Base-by-base conservation (phyloP, 1,140 invertebrate species). In the Ostrea denselamellosa region DNA sequence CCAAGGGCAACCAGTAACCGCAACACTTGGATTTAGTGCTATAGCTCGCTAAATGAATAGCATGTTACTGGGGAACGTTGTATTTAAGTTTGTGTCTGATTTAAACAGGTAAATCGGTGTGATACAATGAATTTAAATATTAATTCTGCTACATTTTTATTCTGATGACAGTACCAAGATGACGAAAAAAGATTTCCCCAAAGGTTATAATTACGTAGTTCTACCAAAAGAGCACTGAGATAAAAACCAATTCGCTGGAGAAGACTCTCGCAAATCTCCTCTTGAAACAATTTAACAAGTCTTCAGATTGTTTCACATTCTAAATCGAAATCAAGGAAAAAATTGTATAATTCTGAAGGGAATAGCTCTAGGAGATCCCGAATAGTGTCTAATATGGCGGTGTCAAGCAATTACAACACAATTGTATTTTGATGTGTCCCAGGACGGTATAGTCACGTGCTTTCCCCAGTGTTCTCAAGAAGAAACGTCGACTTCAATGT, bases 351-450 rank as follows among this genome's bases (percentile, higher is more conserved):
- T 77, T 77, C 68, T 77, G 14, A 14, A 77, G 68, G 68, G 68
- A 77, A 77, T 28, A 28, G 14, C 25, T 34, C 68, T 34, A 28
- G 68, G 28, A 77, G 28, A 77, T 22, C 25, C 28, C 25, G 68
- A 28, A 77, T 28, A 12, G 68, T 77, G 68, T 77, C 25, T 77
- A 28, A 77, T 28, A 77, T 77, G 68, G 68, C 25, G 68, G 68
- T 77, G 68, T 77, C 68, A 34, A 77, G 68, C 68, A 77, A 77
- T 77, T 77, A 77, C 68, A 77, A 77, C 10, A 28, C 22, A 77
- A 77, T 77, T 77, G 68, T 77, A 77, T 77, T 77, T 77, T 77
- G 68, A 77, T 77, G 68, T 77, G 68, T 77, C 68, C 68, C 68
- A 77, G 68, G 68, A 77, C 68, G 68, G 68, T 28, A 5, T 14